Conservation (phyloP, 2,113 vertebrate species). For the Hippocampus mohnikei region DNA sequence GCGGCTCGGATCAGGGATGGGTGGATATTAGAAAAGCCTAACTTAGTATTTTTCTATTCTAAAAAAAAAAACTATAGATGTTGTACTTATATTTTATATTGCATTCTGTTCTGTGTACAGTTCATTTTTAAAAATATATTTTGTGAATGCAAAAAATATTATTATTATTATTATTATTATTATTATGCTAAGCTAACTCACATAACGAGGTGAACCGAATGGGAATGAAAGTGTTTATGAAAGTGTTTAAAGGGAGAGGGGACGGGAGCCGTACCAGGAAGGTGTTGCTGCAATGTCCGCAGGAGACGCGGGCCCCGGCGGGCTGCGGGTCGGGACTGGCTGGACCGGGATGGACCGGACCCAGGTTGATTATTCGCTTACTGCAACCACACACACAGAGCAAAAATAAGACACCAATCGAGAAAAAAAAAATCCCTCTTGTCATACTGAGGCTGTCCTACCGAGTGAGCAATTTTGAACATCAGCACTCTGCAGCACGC, state of each 20-base stretch:
- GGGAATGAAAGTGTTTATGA: neutral
- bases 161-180: too few relatives aligned
- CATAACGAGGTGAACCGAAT: neutral
- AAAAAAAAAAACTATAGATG: too few relatives aligned
- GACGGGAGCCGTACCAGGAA: constrained; percentile 77
- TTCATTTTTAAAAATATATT: too few relatives aligned
- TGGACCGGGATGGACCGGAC: constrained; percentile 86
- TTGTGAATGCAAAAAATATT: too few relatives aligned
- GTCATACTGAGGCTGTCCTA: neutral
- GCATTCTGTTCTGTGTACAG: too few relatives aligned
- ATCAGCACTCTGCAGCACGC: too few relatives aligned
- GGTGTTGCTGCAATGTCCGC: constrained; percentile 91
- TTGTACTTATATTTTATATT: too few relatives aligned
- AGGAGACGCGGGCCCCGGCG: constrained; percentile 83
- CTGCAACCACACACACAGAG: constrained; percentile 51
- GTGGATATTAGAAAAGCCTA: too few relatives aligned
- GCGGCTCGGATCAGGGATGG: too few relatives aligned
- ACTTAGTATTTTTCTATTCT: too few relatives aligned
- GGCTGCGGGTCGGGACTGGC: constrained; percentile 87
- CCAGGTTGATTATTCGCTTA: constrained; percentile 91
- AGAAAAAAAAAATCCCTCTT: neutral
- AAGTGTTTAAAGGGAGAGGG: neutral
- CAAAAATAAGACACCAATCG: neutral
- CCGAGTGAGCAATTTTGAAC: neutral
- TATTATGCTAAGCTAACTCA: neutral